Evolutionary conservation across 2,113 vertebrate genomes (phyloP).

Genomic region (Haemorhous mexicanus): DNA sequence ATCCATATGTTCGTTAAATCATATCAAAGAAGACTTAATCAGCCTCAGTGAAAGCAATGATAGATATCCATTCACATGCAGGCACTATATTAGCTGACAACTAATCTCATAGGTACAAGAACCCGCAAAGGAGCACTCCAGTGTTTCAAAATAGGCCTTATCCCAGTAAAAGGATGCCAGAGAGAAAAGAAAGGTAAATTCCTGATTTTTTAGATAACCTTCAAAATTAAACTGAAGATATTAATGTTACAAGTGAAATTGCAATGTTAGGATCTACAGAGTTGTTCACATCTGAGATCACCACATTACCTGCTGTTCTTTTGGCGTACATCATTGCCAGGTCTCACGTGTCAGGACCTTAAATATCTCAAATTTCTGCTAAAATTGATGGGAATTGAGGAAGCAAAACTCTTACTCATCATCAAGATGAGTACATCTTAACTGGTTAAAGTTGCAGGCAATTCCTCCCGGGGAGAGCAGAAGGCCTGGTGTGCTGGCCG

Average conservation of each 20-base stretch:
- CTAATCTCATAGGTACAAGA: neutral
- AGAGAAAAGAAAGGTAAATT: neutral
- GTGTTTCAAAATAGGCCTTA: neutral
- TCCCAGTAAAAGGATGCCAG: neutral
- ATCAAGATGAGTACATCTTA: neutral
- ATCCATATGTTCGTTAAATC: neutral
- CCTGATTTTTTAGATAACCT: neutral
- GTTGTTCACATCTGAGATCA: neutral
- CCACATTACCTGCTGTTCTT: accelerated
- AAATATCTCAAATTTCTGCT: neutral
- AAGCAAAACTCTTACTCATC: neutral
- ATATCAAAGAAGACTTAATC: neutral
- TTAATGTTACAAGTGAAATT: neutral
- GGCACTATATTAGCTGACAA: neutral
- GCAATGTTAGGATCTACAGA: neutral
- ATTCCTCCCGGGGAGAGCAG: neutral
- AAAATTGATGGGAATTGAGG: neutral
- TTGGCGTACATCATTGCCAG: neutral
- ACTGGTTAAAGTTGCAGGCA: neutral
- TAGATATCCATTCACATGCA: neutral
- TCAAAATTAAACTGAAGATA: neutral
- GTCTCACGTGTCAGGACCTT: neutral
- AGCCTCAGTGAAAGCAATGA: neutral
- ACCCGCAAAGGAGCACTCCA: neutral
- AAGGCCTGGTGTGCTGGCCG: accelerated